Evolutionary conservation across 2,113 vertebrate genomes (phyloP), one percentile per base, ranked within the genome.

Genomic region (Scomber colias): DNA sequence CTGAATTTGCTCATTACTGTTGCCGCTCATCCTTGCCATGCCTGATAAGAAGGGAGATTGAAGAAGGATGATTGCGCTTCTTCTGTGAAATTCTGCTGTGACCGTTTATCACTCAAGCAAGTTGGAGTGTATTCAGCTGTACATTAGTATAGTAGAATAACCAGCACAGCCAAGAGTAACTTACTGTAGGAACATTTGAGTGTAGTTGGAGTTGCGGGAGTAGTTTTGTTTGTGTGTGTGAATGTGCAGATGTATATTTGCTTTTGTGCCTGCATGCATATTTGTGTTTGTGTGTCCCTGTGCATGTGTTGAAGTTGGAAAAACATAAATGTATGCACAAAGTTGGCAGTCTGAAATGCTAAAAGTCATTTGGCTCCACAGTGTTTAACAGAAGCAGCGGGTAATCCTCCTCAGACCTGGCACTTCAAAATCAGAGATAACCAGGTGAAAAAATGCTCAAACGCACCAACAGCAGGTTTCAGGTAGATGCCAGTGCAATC

Each of bases 301-400:
- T 31, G 48, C 49, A 4, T 71, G 13, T 49, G 8, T 27, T 59
- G 1, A 62, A 6, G n/a, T 50, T n/a, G 61, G 54, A 14, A 55
- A 60, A 75, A 67, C 27, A 71, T 19, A 35, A 9, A 69, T 77
- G 19, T 50, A 46, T 69, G 21, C 55, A 62, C 14, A 74, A 67
- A 67, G 19, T 54, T 74, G 44, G 14, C 19, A 51, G 56, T 12
- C 19, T 49, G 46, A 66, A 40, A 15, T 45, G 10, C 19, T 60
- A 8, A 62, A 15, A 70, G 30, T 62, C 11, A 24, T 50, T 70
- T 75, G 54, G 40, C 16, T 70, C 56, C 35, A 54, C 54, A 40
- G 30, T 6, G 15, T 48, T 50, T 5, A n/a, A 35, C 44, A 27
- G 53, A 63, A 60, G 59, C 59, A 10, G 51, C 2, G 6, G 35